Evolutionary conservation across 2,888 invertebrate genomes (phyloP), one percentile per base, ranked within the genome.

Genomic region (Nysson spinosus): DNA sequence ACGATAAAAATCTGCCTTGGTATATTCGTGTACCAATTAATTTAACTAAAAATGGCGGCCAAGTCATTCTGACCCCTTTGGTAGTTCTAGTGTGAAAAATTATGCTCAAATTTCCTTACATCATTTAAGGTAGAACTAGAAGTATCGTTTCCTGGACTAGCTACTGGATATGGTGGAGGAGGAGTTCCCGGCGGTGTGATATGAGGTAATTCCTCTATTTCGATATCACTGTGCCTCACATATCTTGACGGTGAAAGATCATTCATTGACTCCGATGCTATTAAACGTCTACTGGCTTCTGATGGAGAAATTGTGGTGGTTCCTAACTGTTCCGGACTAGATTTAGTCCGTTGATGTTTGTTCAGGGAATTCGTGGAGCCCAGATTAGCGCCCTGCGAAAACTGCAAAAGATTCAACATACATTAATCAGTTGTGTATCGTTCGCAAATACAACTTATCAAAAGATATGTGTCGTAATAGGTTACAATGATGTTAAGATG

Each of bases 161-260:
- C 89, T 79, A 88, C 87, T 26, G 90, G 90, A 87, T 96, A 96
- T 0, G 96, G 95, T 14, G 96, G 95, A 12, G 96, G 96, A 34
- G 96, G 96, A n/a, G 96, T 95, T 50, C 95, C 95, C 1, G 95
- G 94, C 40, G 94, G 94, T 14, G 93, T 93, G 24, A 83, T 72
- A 58, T 79, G 84, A 24, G 80, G 76, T 26, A 82, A 78, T 68
- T 85, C 89, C 66, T 89, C 89, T 71, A 88, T 75, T 77, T 88
- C 88, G 69, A 86, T 85, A 52, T 82, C 83, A 44, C 72, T 82
- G 51, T 79, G 75, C 28, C 71, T 60, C 34, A 75, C 67, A 20
- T 77, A 76, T 70, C 75, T 75, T 22, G 84, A 82, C 56, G 86
- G 81, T 37, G 88, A 89, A 67, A 91, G 85, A 80, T 91, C 91